Evolutionary conservation across 2,888 invertebrate genomes (phyloP).

Genomic region (Plemyria rubiginata): DNA sequence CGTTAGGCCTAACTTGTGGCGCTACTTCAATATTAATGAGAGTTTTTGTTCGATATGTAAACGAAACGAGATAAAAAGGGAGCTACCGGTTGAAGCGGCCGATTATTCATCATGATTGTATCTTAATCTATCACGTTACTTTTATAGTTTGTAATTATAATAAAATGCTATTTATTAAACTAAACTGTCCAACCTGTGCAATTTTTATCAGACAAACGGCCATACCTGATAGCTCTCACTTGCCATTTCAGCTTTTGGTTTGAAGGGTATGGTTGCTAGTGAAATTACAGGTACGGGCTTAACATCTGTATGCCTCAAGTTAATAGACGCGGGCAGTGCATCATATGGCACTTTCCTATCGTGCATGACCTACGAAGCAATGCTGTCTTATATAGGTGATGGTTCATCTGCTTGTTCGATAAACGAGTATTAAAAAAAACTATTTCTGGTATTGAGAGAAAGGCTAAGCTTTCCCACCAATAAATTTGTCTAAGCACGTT

Average conservation of each 20-base stretch:
- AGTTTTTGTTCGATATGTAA: conserved; percentile 28
- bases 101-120: conserved; percentile 25
- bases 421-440: neutral
- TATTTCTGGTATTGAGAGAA: neutral
- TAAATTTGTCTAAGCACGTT: conserved; percentile 3
- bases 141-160: conserved; percentile 22
- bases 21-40: conserved; percentile 30
- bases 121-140: conserved; percentile 21
- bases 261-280: no score
- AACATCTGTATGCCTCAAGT: no score
- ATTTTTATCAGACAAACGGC: no score
- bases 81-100: conserved; percentile 30
- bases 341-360: no score
- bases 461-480: conserved; percentile 16
- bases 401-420: no score
- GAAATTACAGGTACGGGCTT: no score
- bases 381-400: no score
- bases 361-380: no score
- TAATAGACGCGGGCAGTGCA: no score
- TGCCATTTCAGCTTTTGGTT: no score
- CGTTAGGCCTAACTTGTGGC: conserved; percentile 12
- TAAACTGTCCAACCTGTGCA: no score
- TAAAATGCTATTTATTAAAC: conserved; percentile 4
- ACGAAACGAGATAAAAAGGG: conserved; percentile 26
- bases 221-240: no score